Percentiles rank a stretch among this genome's conserved stretches.
Evolutionary conservation across 2,888 invertebrate genomes (phyloP).

Genomic region (Globia sparganii): DNA sequence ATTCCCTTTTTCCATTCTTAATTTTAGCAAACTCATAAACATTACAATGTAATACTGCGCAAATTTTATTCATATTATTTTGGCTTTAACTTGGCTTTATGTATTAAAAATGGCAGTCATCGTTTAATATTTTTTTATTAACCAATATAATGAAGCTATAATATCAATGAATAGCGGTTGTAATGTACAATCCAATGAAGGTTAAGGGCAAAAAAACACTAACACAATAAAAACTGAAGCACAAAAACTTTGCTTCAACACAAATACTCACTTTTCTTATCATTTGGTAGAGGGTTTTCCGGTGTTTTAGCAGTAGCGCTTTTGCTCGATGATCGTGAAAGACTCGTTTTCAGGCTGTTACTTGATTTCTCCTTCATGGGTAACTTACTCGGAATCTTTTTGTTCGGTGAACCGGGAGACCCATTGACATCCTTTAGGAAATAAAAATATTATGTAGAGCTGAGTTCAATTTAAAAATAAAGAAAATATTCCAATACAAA

Average conservation of each 20-base stretch:
- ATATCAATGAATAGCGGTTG: conserved; percentile 34
- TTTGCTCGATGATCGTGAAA: conserved; percentile 91
- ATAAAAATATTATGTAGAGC: conserved; percentile 16
- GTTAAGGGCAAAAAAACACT: conserved; percentile 23
- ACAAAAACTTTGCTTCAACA: not conserved
- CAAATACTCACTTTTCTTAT: conserved; percentile 93
- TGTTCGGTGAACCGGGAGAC: conserved; percentile 93
- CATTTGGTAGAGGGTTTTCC: conserved; percentile 89
- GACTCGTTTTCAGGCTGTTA: conserved; percentile 87
- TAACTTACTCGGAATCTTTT: conserved; percentile 92
- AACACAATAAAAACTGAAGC: not conserved
- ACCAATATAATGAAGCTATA: conserved; percentile 23
- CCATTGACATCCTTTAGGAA: conserved; percentile 91
- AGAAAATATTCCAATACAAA: conserved; percentile 11
- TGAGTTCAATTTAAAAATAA: not conserved
- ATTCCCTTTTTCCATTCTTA: not conserved
- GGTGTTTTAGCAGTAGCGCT: conserved; percentile 93
- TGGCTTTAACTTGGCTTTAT: not conserved
- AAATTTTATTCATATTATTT: conserved; percentile 14
- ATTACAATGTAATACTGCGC: not conserved
- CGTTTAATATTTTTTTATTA: conserved; percentile 34
- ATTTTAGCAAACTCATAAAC: conserved; percentile 17
- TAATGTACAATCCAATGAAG: conserved; percentile 28
- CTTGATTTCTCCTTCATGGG: conserved; percentile 87
- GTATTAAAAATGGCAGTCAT: conserved; percentile 37